These are phyloP conservation scores for Zootoca vivipara DNA, from an alignment of 2,113 vertebrate species.

Conservation along the genomic window DNA sequence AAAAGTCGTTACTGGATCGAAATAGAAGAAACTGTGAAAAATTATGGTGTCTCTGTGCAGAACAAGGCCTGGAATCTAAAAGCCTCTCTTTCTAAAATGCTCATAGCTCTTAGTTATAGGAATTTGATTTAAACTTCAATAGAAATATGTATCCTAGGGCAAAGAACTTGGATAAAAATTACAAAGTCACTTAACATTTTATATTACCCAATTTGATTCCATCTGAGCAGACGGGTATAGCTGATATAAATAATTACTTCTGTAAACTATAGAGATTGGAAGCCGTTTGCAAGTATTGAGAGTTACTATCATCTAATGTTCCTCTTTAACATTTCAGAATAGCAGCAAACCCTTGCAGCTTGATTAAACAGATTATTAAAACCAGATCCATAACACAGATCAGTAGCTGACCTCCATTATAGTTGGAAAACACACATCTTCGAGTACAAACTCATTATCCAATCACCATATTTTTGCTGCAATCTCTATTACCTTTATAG, in stretches of 20 bases:
- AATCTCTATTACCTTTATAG: not conserved
- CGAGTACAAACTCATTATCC: not conserved
- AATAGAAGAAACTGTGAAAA: slow-evolving; percentile 35
- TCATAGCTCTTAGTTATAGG: slow-evolving; percentile 24
- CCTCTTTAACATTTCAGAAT: not conserved
- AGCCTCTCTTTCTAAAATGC: slow-evolving; percentile 10
- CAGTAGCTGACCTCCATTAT: not conserved
- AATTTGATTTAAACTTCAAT: slow-evolving; percentile 20
- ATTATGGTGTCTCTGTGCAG: accelerated
- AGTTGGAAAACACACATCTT: slow-evolving; percentile 1
- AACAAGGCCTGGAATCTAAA: slow-evolving; percentile 30
- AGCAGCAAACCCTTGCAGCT: not conserved
- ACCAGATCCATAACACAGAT: not conserved
- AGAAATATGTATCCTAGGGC: slow-evolving; percentile 11
- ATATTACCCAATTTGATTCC: slow-evolving; percentile 17
- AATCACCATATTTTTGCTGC: not conserved
- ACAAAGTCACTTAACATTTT: not conserved
- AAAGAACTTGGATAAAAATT: slow-evolving; percentile 15
- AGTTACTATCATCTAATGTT: not conserved
- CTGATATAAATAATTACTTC: slow-evolving; percentile 17
- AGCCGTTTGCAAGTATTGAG: not conserved
- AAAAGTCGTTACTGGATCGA: slow-evolving; percentile 31
- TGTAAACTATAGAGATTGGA: slow-evolving; percentile 10
- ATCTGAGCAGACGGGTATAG: slow-evolving; percentile 3
- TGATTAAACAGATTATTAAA: slow-evolving; percentile 15